A percentile compares a stretch with the other conserved stretches of the same genome.
Evolutionary conservation across 2,797 vertebrate genomes (phyloP).

Genomic region (Neostethus bicornis): DNA sequence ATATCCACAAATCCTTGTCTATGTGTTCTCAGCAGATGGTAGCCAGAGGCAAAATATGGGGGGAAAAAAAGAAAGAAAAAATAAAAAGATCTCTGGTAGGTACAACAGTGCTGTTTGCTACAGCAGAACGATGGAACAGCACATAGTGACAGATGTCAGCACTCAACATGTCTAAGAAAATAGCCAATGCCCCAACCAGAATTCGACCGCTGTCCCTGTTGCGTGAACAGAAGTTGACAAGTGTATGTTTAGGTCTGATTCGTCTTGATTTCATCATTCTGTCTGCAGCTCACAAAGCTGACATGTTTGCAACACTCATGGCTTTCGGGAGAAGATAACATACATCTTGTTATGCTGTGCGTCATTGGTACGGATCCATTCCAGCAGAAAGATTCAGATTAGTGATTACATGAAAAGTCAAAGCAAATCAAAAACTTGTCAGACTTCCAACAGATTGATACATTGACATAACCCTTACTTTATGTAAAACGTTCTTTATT

Average conservation of each 20-base stretch:
- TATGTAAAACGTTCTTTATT: too few relatives aligned
- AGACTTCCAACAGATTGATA: too few relatives aligned
- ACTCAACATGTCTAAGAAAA: slow-evolving; percentile 40
- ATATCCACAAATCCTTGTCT: slow-evolving; percentile 35
- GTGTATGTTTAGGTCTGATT: slow-evolving; percentile 29
- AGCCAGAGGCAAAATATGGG: slow-evolving; percentile 33
- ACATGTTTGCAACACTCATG: slow-evolving; percentile 34
- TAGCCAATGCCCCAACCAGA: slow-evolving; percentile 20
- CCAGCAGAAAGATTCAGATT: too few relatives aligned
- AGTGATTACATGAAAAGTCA: too few relatives aligned
- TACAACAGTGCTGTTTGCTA: slow-evolving; percentile 22
- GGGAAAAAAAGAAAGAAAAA: too few relatives aligned
- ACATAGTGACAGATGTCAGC: slow-evolving; percentile 52
- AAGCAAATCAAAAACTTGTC: too few relatives aligned
- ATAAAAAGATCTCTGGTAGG: slow-evolving; percentile 26
- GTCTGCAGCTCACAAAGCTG: slow-evolving; percentile 16
- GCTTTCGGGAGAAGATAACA: slow-evolving; percentile 14
- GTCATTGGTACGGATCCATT: neutral
- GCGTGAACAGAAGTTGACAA: slow-evolving; percentile 5
- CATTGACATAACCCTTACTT: too few relatives aligned
- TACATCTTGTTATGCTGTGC: slow-evolving; percentile 12
- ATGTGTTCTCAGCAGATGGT: slow-evolving; percentile 58
- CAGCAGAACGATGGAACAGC: slow-evolving; percentile 16
- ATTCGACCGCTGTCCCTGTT: slow-evolving; percentile 15
- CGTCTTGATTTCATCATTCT: slow-evolving; percentile 37